These are phyloP conservation scores for Stegodyphus mimosarum DNA, from an alignment of 1,140 invertebrate genomes.

Conservation along the genomic window DNA sequence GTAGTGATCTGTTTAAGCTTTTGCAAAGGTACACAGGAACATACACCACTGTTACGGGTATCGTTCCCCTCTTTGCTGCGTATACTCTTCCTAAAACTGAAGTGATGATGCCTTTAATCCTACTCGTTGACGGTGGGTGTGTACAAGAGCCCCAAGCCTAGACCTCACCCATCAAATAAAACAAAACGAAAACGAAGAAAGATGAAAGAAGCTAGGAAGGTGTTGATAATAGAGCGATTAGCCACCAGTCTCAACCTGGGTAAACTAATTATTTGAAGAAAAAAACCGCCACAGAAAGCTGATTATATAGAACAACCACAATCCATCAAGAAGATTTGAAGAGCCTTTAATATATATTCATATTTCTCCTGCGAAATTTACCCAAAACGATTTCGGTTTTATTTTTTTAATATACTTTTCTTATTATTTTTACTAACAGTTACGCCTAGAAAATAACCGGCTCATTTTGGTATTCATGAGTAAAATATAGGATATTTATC, in stretches of 20 bases:
- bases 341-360: conserved; percentile 51
- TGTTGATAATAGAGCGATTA: conserved; percentile 54
- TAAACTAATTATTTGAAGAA: conserved; percentile 38
- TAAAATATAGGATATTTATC: conserved; percentile 32
- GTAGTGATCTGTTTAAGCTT: no score
- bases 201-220: conserved; percentile 3
- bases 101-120: conserved; percentile 42
- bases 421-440: conserved; percentile 19
- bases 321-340: conserved; percentile 10
- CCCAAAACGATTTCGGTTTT: background rate
- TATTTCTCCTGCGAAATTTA: conserved; percentile 21
- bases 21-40: background rate
- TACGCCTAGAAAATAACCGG: conserved; percentile 35
- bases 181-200: background rate
- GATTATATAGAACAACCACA: background rate
- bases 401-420: background rate
- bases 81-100: background rate
- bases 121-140: conserved; percentile 39
- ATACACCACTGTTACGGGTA: background rate
- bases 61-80: background rate
- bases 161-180: conserved; percentile 28
- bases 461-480: conserved; percentile 44
- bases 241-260: background rate
- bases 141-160: background rate
- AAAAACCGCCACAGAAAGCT: background rate